These are phyloP conservation scores for Moxostoma hubbsi DNA, from an alignment of 2,797 vertebrate species.

Conservation along the genomic window DNA sequence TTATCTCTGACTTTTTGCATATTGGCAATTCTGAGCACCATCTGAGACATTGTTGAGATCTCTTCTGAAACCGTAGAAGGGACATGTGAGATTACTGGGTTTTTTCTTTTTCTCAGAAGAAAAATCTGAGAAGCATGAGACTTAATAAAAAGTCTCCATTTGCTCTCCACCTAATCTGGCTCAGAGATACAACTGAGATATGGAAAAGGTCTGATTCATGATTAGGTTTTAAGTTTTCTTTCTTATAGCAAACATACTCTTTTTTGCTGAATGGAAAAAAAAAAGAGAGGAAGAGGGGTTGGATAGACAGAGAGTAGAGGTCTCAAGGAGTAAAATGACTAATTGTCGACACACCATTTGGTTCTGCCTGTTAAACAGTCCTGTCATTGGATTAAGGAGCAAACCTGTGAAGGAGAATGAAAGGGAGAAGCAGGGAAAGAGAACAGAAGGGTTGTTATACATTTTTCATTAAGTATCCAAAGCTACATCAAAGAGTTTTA, in stretches of 20 bases:
- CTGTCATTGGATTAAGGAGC: conserved; percentile 60
- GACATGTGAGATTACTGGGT: no score
- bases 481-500: conserved; percentile 78
- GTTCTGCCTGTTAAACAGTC: conserved; percentile 56
- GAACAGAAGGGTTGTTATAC: conserved; percentile 79
- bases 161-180: no score
- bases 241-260: conserved; percentile 1
- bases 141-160: no score
- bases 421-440: conserved; percentile 50
- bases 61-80: no score
- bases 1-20: no score
- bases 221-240: no score
- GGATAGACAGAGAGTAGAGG: neutral
- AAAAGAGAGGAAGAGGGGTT: conserved; percentile 36
- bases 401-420: conserved; percentile 34
- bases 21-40: no score
- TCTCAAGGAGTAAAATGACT: conserved; percentile 52
- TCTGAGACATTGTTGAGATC: no score
- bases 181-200: no score
- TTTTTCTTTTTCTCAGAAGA: no score
- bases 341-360: conserved; percentile 26
- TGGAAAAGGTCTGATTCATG: no score
- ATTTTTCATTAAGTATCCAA: conserved; percentile 86
- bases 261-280: conserved; percentile 36
- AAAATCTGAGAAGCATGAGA: no score